Evolutionary conservation across 1,140 invertebrate genomes (phyloP).

Genomic region (Aphelenchoides fujianensis): DNA sequence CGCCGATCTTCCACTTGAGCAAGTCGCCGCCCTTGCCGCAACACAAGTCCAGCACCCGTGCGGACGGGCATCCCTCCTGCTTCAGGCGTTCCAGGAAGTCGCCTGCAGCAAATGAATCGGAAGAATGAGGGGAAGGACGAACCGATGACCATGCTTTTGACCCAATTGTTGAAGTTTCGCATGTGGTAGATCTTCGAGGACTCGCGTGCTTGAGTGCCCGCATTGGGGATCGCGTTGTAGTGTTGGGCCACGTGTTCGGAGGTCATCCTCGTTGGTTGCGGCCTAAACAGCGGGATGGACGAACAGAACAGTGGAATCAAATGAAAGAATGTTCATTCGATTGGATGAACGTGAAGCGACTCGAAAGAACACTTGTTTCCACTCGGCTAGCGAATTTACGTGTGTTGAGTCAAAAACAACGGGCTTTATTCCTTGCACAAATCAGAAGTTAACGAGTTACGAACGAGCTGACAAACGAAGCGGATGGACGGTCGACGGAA

Average conservation of each 20-base stretch:
- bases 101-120: constrained; percentile 38
- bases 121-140: constrained; percentile 23
- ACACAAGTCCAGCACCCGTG: constrained; percentile 69
- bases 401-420: too few species aligned
- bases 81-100: constrained; percentile 67
- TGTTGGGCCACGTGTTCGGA: constrained; percentile 64
- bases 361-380: too few species aligned
- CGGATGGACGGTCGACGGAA: too few species aligned
- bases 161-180: constrained; percentile 98
- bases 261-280: constrained; percentile 42
- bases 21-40: constrained; percentile 94
- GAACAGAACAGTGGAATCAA: background rate
- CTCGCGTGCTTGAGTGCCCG: constrained; percentile 74
- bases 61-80: constrained; percentile 66
- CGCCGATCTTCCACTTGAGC: constrained; percentile 84
- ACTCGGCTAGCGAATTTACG: too few species aligned
- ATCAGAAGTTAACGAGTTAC: too few species aligned
- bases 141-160: constrained; percentile 89
- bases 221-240: constrained; percentile 69
- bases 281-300: background rate
- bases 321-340: background rate
- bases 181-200: constrained; percentile 86
- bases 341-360: too few species aligned
- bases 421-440: too few species aligned
- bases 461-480: too few species aligned